Evolutionary conservation across 2,888 invertebrate genomes (phyloP).

Genomic region (Pristionchus arcanus): DNA sequence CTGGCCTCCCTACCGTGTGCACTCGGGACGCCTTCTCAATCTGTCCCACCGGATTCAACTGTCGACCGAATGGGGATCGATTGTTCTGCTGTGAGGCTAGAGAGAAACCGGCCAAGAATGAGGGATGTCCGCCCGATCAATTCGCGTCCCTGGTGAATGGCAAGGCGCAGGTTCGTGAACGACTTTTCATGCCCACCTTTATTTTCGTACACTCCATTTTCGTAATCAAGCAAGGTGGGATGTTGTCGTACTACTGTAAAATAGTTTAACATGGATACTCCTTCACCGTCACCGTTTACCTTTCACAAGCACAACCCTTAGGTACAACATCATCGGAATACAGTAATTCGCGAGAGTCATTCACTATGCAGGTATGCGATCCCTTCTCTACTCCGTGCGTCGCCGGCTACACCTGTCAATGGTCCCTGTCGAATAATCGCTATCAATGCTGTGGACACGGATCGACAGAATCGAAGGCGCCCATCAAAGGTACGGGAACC

Average conservation of each 20-base stretch:
- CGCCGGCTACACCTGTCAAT: conserved; percentile 49
- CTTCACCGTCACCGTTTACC: too few species aligned
- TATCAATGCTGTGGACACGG: conserved; percentile 54
- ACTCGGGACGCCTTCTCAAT: conserved; percentile 68
- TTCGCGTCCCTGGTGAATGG: conserved; percentile 58
- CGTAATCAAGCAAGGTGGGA: too few species aligned
- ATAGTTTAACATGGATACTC: too few species aligned
- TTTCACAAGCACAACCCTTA: too few species aligned
- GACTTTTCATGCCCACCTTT: too few species aligned
- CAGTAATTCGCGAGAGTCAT: not conserved
- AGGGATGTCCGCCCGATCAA: conserved; percentile 69
- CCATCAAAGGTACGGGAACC: not conserved
- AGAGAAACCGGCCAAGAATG: conserved; percentile 54
- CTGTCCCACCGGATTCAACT: conserved; percentile 68
- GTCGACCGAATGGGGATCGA: conserved; percentile 55
- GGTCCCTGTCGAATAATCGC: conserved; percentile 27
- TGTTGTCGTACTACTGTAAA: too few species aligned
- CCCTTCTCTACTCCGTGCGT: conserved; percentile 43
- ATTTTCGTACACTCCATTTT: too few species aligned
- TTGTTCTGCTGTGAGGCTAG: conserved; percentile 38
- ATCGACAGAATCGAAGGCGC: not conserved
- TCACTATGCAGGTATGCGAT: conserved; percentile 16
- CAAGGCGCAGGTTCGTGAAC: conserved; percentile 33
- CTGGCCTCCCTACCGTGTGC: conserved; percentile 66
- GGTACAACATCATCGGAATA: too few species aligned